These are phyloP conservation scores for Drosophila mayaguana DNA, from an alignment of 2,888 invertebrate genomes.

Conservation along the genomic window DNA sequence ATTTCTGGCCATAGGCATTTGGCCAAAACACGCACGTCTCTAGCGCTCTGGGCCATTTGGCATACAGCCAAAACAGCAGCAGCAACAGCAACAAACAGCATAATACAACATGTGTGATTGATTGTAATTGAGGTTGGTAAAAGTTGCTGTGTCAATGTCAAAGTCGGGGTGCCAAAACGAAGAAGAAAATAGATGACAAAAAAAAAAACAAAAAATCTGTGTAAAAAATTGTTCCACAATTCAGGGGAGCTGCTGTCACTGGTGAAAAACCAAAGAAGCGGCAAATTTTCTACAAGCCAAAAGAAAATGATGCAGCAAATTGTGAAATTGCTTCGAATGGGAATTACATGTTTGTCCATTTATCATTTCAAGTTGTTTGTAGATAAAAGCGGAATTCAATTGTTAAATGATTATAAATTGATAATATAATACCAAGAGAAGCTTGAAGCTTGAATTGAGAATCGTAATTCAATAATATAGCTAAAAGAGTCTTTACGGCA, in stretches of 20 bases:
- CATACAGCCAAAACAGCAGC: slow-evolving; percentile 36
- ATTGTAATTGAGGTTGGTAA: slow-evolving; percentile 81
- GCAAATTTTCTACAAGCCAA: slow-evolving; percentile 40
- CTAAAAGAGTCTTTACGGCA: neutral
- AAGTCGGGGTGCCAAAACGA: slow-evolving; percentile 37
- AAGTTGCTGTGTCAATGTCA: slow-evolving; percentile 80
- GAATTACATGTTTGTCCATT: slow-evolving; percentile 25
- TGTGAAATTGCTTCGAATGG: slow-evolving; percentile 27
- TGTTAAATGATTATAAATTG: slow-evolving; percentile 17
- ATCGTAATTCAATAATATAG: neutral
- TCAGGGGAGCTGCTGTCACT: slow-evolving; percentile 50
- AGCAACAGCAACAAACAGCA: slow-evolving; percentile 33
- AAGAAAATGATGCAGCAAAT: slow-evolving; percentile 38
- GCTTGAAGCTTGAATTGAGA: neutral
- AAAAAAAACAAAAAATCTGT: slow-evolving; percentile 12
- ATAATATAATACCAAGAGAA: neutral
- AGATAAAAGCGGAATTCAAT: slow-evolving; percentile 13
- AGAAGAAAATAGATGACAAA: neutral
- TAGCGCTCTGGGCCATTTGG: slow-evolving; percentile 48
- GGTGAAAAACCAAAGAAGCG: slow-evolving; percentile 51
- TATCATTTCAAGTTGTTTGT: slow-evolving; percentile 29
- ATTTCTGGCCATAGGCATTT: slow-evolving; percentile 61
- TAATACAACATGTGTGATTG: slow-evolving; percentile 75
- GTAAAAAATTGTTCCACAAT: slow-evolving; percentile 52
- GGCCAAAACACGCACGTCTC: slow-evolving; percentile 60